Percentiles rank a stretch among this genome's conserved stretches.
phyloP scores from a whole-genome alignment of 1,140 invertebrate genomes.

The Scaptomyza graminum region DNA sequence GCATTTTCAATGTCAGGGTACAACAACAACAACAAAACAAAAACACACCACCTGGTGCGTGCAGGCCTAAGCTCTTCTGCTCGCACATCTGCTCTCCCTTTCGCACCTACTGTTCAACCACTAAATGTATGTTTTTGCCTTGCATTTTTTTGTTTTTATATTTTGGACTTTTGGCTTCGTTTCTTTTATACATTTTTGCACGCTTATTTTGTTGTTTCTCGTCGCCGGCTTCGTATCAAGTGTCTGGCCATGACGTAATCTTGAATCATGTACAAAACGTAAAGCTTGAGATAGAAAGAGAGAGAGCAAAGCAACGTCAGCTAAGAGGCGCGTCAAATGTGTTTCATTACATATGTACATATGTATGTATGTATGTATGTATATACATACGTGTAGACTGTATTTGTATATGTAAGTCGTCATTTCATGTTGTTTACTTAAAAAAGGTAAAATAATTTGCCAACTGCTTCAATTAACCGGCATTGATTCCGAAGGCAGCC shows the following conservation, averaged over 20 bases:
- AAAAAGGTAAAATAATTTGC: slow-evolving; percentile 51
- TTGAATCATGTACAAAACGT: slow-evolving; percentile 44
- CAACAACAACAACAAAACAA: slow-evolving; percentile 40
- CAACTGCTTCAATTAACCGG: slow-evolving; percentile 63
- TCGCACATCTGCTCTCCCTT: slow-evolving; percentile 2
- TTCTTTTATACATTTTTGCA: slow-evolving; percentile 38
- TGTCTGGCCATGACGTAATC: slow-evolving; percentile 70
- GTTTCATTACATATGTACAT: slow-evolving; percentile 1
- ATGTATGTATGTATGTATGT: slow-evolving; percentile 10
- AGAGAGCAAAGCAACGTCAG: background rate
- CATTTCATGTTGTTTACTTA: slow-evolving; percentile 22
- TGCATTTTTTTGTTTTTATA: slow-evolving; percentile 33
- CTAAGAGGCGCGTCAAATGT: slow-evolving; percentile 38
- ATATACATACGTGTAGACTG: background rate
- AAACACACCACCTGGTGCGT: slow-evolving; percentile 46
- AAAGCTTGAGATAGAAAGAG: slow-evolving; percentile 13
- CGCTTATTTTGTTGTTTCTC: slow-evolving; percentile 52
- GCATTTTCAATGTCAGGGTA: slow-evolving; percentile 72
- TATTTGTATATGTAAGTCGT: slow-evolving; percentile 22
- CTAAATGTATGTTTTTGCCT: slow-evolving; percentile 17
- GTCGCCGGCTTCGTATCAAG: slow-evolving; percentile 60
- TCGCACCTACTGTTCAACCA: background rate
- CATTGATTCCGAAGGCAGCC: slow-evolving; percentile 71
- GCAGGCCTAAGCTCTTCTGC: slow-evolving; percentile 5
- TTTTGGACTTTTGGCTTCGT: slow-evolving; percentile 37